Conservation (phyloP, 2,797 vertebrate genomes). For the Sebastes cheni region DNA sequence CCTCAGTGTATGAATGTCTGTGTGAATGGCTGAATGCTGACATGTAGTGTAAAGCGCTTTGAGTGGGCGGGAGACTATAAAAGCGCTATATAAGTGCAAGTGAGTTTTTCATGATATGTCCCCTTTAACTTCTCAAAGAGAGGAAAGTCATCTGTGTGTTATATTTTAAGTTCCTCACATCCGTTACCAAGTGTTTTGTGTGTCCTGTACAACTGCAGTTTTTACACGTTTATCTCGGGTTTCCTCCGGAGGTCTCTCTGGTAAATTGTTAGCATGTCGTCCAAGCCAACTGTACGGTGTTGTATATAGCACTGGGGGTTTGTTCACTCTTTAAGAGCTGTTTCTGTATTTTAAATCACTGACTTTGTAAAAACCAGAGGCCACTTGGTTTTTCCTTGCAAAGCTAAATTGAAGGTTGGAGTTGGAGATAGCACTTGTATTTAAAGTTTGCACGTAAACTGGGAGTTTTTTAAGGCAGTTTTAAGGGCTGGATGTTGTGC, state of each 20-base stretch:
- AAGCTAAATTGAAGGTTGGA: constrained; percentile 67
- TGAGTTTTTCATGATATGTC: neutral
- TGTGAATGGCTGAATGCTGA: no score
- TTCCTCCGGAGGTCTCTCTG: constrained; percentile 63
- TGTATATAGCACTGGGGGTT: constrained; percentile 59
- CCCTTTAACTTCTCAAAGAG: neutral
- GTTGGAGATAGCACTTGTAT: constrained; percentile 47
- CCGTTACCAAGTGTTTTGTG: neutral
- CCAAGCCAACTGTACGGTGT: constrained; percentile 36
- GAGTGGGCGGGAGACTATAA: no score
- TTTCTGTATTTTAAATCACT: constrained; percentile 63
- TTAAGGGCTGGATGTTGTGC: constrained; percentile 38
- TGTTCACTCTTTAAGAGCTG: constrained; percentile 41
- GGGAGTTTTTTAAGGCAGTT: constrained; percentile 20
- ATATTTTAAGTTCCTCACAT: neutral
- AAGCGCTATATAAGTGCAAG: no score
- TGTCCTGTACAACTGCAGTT: neutral
- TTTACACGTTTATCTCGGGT: constrained; percentile 9
- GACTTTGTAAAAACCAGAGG: constrained; percentile 54
- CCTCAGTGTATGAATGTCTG: no score
- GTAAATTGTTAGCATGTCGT: constrained; percentile 66
- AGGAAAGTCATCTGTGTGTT: neutral
- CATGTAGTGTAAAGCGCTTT: no score
- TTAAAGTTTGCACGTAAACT: constrained; percentile 74
- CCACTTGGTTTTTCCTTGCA: constrained; percentile 21